A percentile compares a stretch with the other conserved stretches of the same genome.
Conservation (phyloP, 2,113 vertebrate genomes). For the Zeus faber region DNA sequence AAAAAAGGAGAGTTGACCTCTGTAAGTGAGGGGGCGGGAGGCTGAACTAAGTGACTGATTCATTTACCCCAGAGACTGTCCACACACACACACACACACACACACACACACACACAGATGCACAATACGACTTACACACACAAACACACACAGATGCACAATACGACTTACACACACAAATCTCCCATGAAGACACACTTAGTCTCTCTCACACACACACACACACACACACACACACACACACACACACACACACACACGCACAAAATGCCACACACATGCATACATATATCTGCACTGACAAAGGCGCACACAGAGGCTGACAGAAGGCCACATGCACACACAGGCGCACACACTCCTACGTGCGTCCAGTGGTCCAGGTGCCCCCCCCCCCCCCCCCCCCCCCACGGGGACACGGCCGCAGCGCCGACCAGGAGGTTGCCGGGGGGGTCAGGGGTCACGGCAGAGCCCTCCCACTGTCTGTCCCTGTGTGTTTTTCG, state of each 20-base stretch:
- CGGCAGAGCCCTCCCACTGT: constrained; percentile 60
- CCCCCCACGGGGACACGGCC: constrained; percentile 47
- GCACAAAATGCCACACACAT: not conserved
- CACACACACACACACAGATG: constrained; percentile 3
- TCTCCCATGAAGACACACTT: constrained; percentile 8
- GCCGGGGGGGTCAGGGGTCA: constrained; percentile 55
- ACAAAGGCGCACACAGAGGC: not conserved
- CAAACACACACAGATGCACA: constrained; percentile 11
- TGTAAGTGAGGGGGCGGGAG: constrained; percentile 68
- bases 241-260: constrained; percentile 16
- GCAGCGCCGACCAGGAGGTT: constrained; percentile 47
- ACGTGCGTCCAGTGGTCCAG: constrained; percentile 54
- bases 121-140: no score
- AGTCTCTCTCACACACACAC: constrained; percentile 18
- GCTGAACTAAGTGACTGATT: constrained; percentile 69
- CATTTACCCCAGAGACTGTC: constrained; percentile 55
- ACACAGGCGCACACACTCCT: constrained; percentile 8
- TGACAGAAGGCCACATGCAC: not conserved
- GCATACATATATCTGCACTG: constrained; percentile 13
- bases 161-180: constrained; percentile 5
- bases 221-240: constrained; percentile 9
- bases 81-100: constrained; percentile 12
- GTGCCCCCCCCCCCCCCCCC: constrained; percentile 58
- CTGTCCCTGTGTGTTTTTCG: constrained; percentile 66
- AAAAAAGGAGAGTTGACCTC: constrained; percentile 70